Evolutionary conservation across 2,888 invertebrate genomes (phyloP), one percentile per base, ranked within the genome.

Genomic region (Cancer borealis): DNA sequence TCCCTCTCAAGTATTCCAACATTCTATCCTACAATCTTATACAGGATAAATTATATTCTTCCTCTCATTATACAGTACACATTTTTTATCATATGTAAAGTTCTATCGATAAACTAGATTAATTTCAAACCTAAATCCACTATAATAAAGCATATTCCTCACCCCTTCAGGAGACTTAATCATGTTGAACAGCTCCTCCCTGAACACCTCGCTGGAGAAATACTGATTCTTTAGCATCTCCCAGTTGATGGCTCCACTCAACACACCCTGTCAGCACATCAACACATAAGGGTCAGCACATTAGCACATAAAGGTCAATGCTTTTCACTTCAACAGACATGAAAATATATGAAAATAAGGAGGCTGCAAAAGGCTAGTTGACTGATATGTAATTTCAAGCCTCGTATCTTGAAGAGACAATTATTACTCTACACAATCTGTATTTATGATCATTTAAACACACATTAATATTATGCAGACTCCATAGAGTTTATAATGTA

Each of bases 221-320:
- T 98, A 99, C 96, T 99, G 99, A 90, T 98, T 97, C 97, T 99
- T 98, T 93, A 99, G 97, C 96, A 98, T 97, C 96, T 98, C 98
- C 99, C 99, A 99, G 96, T 99, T 98, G 96, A 99, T 99, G 0
- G 99, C 98, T 96, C 98, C 98, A 96, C 99, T 98, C 98, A 99
- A 98, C 5, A 99, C 99, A 90, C 99, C 99, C 98, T 99, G 97
- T 14, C 84, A 84, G 12, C 10, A 30, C 30, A 30, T 39, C 30
- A 30, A 21, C 21, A 60, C 17, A 60, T 4, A 60, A 60, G 2
- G 39, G 54, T 54, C 60, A 45, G 39, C 87, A 30, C 26, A 14
- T 3, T 17, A 39, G 10, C 84, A 84, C 39, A 84, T 10, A 30
- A 54, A 54, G 21, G 84, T 84, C 21, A 30, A 39, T 84, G 84